Evolutionary conservation across 2,888 invertebrate genomes (phyloP).

Genomic region (Argynnis bischoffii): DNA sequence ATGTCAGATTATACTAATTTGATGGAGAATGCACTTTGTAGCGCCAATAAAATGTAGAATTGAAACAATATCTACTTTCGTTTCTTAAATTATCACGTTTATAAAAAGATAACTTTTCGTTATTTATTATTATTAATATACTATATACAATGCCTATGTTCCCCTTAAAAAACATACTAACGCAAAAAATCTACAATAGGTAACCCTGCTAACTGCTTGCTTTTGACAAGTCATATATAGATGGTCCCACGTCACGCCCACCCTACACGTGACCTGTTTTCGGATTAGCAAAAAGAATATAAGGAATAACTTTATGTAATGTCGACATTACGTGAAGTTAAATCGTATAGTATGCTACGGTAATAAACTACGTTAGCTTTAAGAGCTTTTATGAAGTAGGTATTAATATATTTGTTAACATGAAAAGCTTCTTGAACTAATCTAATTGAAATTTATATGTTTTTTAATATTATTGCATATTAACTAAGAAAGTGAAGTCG

Average conservation of each 20-base stretch:
- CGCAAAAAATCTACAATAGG: not conserved
- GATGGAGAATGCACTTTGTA: too few relatives aligned
- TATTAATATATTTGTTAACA: not conserved
- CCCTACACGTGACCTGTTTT: constrained; percentile 31
- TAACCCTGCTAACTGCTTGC: constrained; percentile 17
- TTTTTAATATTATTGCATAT: not conserved
- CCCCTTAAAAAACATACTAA: not conserved
- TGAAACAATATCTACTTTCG: too few relatives aligned
- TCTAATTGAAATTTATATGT: not conserved
- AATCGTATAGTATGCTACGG: constrained; percentile 3
- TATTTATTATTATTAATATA: too few relatives aligned
- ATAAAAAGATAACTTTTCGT: too few relatives aligned
- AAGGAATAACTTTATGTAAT: constrained; percentile 61
- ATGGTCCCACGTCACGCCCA: constrained; percentile 30
- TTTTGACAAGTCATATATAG: constrained; percentile 29
- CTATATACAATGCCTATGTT: not conserved
- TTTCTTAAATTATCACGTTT: too few relatives aligned
- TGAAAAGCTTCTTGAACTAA: not conserved
- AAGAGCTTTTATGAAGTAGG: not conserved
- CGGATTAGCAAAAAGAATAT: constrained; percentile 22
- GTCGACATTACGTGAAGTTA: constrained; percentile 44
- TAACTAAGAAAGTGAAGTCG: not conserved
- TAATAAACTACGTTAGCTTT: constrained; percentile 8
- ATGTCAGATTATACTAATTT: too few relatives aligned
- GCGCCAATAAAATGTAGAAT: too few relatives aligned